Percentiles rank a stretch among this genome's conserved stretches.
Evolutionary conservation across 1,140 invertebrate species (phyloP).

Genomic region (Oryctes rhinoceros): DNA sequence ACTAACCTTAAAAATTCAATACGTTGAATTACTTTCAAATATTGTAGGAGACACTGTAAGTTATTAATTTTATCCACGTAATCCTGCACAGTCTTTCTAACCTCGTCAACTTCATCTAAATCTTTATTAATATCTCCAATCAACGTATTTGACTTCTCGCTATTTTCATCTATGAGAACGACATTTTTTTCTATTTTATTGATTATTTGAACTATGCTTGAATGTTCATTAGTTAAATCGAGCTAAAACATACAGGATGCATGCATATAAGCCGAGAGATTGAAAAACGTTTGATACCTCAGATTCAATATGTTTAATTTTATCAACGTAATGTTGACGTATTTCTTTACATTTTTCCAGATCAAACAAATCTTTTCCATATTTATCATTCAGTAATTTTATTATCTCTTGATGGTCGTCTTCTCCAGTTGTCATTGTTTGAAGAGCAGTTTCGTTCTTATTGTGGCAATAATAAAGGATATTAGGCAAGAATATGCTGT

Average conservation of each 20-base stretch:
- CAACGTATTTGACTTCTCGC: slow-evolving; percentile 59
- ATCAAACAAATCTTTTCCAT: slow-evolving; percentile 62
- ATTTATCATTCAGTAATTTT: slow-evolving; percentile 61
- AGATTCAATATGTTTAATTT: slow-evolving; percentile 65
- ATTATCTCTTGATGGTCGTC: not conserved
- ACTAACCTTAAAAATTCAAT: slow-evolving; percentile 70
- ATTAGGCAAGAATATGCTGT: no score
- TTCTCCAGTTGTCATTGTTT: not conserved
- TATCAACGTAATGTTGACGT: slow-evolving; percentile 59
- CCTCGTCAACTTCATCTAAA: slow-evolving; percentile 62
- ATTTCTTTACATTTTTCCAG: slow-evolving; percentile 59
- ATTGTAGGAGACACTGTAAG: slow-evolving; percentile 69
- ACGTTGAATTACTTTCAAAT: slow-evolving; percentile 70
- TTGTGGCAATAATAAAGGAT: not conserved
- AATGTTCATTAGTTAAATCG: slow-evolving; percentile 67
- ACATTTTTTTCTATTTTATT: slow-evolving; percentile 47
- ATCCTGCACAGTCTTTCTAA: slow-evolving; percentile 62
- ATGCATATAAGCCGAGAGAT: not conserved
- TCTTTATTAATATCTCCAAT: slow-evolving; percentile 63
- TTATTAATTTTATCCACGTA: slow-evolving; percentile 68
- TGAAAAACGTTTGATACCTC: slow-evolving; percentile 59
- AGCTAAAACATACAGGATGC: slow-evolving; percentile 62
- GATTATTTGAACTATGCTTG: slow-evolving; percentile 65
- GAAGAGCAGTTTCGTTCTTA: not conserved
- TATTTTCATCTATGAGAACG: slow-evolving; percentile 64